These are phyloP conservation scores for Gambusia yucatana DNA, from an alignment of 2,797 vertebrate species.

Conservation along the genomic window DNA sequence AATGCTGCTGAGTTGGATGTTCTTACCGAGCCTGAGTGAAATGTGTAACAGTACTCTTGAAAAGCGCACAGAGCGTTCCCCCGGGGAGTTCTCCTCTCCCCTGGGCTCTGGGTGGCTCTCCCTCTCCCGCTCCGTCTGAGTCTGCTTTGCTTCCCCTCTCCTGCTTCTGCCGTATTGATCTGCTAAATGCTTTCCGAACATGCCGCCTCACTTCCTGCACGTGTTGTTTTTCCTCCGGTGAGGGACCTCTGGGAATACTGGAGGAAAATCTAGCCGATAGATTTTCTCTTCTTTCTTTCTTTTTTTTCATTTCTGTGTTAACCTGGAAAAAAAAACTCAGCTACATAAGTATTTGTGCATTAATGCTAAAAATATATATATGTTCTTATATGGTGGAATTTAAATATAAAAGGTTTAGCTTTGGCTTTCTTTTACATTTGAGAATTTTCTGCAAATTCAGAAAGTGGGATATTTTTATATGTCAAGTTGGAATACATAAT, in stretches of 20 bases:
- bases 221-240: conserved; percentile 76
- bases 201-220: conserved; percentile 75
- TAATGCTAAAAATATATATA: not conserved
- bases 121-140: conserved; percentile 37
- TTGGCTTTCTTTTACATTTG: not conserved
- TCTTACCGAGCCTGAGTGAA: conserved; percentile 56
- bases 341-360: not conserved
- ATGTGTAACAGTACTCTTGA: conserved; percentile 77
- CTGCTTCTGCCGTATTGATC: conserved; percentile 70
- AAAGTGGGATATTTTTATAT: not conserved
- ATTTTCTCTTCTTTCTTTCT: conserved; percentile 53
- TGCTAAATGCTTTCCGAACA: conserved; percentile 77
- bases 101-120: conserved; percentile 64
- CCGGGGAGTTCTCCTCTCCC: conserved; percentile 61
- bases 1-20: conserved; percentile 73
- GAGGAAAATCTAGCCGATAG: conserved; percentile 65
- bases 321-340: conserved; percentile 13
- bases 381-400: not conserved
- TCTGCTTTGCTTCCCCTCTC: conserved; percentile 64
- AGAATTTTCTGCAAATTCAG: not conserved
- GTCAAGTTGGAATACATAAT: not conserved
- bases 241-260: conserved; percentile 72
- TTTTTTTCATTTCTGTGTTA: conserved; percentile 14
- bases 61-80: conserved; percentile 73
- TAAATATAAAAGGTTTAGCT: not conserved